Conservation (phyloP, 2,888 invertebrate species). For the Himalopsyche kuldschensis region DNA sequence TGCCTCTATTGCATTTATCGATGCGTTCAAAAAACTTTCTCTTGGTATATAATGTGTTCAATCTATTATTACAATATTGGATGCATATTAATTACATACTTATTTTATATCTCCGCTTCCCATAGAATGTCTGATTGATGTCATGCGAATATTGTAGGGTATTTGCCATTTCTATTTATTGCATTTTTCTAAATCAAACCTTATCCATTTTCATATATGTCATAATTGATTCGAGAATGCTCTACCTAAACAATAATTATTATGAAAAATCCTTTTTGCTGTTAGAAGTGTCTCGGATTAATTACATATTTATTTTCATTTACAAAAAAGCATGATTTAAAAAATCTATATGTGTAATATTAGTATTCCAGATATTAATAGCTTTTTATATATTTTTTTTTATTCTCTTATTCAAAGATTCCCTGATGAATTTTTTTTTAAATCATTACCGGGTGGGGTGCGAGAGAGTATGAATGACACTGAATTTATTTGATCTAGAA, state of each 20-base stretch:
- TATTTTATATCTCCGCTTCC: constrained; percentile 22
- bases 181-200: not conserved
- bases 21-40: constrained; percentile 54
- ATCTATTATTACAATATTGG: constrained; percentile 32
- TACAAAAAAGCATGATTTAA: constrained; percentile 23
- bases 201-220: not conserved
- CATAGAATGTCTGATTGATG: constrained; percentile 27
- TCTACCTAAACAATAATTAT: not conserved
- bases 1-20: constrained; percentile 40
- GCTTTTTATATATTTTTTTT: too few species aligned
- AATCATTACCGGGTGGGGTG: too few species aligned
- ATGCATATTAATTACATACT: constrained; percentile 38
- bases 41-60: not conserved
- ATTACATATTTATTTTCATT: constrained; percentile 24
- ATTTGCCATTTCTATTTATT: not conserved
- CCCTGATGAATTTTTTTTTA: too few species aligned
- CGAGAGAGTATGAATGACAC: too few species aligned
- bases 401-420: too few species aligned
- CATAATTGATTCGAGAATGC: not conserved
- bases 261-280: too few species aligned
- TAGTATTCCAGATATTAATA: too few species aligned
- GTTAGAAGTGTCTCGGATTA: not conserved
- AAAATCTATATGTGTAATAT: constrained; percentile 4
- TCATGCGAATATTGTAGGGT: not conserved
- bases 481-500: too few species aligned